phyloP scores from a whole-genome alignment of 2,797 vertebrate species.

The Sebastiscus albofasciatus region DNA sequence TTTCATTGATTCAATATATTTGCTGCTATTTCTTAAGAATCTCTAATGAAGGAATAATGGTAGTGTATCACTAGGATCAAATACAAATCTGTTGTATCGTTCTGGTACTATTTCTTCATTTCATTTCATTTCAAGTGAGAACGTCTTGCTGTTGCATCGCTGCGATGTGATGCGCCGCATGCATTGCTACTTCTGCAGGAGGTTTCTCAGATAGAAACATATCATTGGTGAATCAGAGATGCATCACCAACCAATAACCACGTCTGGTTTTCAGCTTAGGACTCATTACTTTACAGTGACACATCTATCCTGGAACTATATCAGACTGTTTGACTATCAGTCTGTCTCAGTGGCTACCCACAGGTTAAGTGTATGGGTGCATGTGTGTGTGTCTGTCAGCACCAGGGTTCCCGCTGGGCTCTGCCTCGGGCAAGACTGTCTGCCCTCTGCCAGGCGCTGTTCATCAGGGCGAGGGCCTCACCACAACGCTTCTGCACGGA shows the following conservation, averaged over 20 bases:
- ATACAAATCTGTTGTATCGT: neutral
- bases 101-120: neutral
- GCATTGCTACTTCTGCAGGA: conserved; percentile 11
- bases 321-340: neutral
- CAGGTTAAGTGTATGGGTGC: neutral
- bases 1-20: neutral
- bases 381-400: conserved; percentile 76
- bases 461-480: conserved; percentile 92
- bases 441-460: conserved; percentile 93
- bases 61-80: neutral
- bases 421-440: conserved; percentile 95
- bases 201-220: conserved; percentile 6
- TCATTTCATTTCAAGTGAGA: neutral
- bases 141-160: neutral
- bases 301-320: neutral
- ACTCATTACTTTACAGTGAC: neutral
- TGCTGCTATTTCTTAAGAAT: neutral
- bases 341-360: neutral
- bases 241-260: neutral
- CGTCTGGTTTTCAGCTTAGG: neutral
- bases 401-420: conserved; percentile 95
- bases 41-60: neutral
- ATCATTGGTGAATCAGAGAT: conserved; percentile 1
- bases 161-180: neutral
- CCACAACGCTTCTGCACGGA: conserved; percentile 88